A percentile compares a stretch with the other conserved stretches of the same genome.
Conservation (phyloP, 2,888 invertebrate genomes). For the Clepsis dumicolana region DNA sequence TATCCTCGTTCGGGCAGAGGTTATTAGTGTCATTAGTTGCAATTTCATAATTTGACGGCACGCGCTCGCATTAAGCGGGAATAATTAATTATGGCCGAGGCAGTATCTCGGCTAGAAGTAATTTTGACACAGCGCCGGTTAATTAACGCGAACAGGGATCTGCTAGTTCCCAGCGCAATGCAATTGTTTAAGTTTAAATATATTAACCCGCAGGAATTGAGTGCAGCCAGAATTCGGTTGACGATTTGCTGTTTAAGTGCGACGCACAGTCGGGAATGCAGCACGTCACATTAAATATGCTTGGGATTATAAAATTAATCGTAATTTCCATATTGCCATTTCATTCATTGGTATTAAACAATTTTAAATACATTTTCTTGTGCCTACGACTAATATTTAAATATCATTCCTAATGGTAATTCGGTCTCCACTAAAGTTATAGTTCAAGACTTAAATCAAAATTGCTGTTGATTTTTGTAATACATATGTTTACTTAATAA, state of each 20-base stretch:
- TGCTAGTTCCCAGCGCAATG: conserved; percentile 5
- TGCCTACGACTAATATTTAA: no score
- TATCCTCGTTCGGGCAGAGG: conserved; percentile 2
- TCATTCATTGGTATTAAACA: neutral
- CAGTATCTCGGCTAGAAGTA: conserved; percentile 49
- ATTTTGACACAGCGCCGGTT: conserved; percentile 50
- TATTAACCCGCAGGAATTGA: conserved; percentile 30
- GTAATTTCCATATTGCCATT: neutral
- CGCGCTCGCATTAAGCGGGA: conserved; percentile 10
- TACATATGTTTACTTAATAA: no score
- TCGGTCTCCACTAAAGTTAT: no score
- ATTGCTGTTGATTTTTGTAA: no score
- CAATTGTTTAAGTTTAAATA: conserved; percentile 12
- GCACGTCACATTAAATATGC: conserved; percentile 11
- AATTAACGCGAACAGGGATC: conserved; percentile 47
- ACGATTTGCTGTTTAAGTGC: conserved; percentile 38
- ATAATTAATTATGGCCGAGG: conserved; percentile 16
- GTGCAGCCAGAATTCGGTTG: conserved; percentile 25
- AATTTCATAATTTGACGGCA: conserved; percentile 46
- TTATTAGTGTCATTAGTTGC: conserved; percentile 42
- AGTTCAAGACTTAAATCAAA: no score
- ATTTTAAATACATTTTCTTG: no score
- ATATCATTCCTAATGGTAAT: no score
- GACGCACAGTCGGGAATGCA: conserved; percentile 9
- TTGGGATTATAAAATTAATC: conserved; percentile 13